A percentile compares a stretch with the other conserved stretches of the same genome.
Evolutionary conservation across 2,797 vertebrate genomes (phyloP).

Genomic region (Capromys pilorides): DNA sequence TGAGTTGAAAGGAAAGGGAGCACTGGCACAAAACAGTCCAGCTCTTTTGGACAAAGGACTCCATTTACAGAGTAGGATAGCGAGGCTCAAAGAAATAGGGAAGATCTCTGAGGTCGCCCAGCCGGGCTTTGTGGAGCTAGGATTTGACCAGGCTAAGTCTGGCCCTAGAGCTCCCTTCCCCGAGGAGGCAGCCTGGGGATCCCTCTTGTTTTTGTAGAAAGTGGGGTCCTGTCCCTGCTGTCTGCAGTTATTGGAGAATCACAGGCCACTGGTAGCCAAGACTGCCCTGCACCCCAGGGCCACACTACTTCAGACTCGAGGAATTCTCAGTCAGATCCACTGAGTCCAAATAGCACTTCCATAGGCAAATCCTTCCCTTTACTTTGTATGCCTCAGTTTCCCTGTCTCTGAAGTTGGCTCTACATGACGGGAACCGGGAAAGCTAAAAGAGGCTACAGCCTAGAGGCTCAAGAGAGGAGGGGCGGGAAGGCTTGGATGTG

Average conservation of each 20-base stretch:
- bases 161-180: not conserved
- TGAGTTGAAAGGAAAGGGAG: conserved; percentile 12
- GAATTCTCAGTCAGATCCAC: not conserved
- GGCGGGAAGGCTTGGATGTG: not conserved
- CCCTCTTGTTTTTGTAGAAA: not conserved
- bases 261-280: not conserved
- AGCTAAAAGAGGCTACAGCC: not conserved
- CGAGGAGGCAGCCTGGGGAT: not conserved
- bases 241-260: not conserved
- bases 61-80: not conserved
- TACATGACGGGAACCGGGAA: not conserved
- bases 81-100: not conserved
- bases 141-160: not conserved
- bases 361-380: not conserved
- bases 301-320: not conserved
- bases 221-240: not conserved
- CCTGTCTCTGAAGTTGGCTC: not conserved
- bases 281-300: not conserved
- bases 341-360: too few species aligned
- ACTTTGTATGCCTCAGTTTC: not conserved
- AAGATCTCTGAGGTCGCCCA: not conserved
- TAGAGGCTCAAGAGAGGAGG: not conserved
- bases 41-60: not conserved
- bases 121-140: not conserved
- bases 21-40: not conserved